Evolutionary conservation across 2,888 invertebrate genomes (phyloP), one percentile per base, ranked within the genome.

Genomic region (Oscheius sp.): DNA sequence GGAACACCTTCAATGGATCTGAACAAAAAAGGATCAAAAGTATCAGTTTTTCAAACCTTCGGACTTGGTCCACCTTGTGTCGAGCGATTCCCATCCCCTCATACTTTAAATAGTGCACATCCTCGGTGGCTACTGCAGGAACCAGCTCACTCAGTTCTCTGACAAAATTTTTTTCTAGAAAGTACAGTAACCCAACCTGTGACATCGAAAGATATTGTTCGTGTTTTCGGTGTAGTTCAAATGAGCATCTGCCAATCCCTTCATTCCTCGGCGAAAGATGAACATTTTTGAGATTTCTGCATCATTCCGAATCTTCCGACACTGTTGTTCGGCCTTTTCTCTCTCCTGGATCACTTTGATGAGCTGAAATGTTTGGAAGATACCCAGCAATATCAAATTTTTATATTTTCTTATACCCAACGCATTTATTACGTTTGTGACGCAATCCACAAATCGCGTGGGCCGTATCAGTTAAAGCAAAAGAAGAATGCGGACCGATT

Each of bases 91-190:
- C 55, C 63, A 62, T 72, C 13, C 72, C 72, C 51, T 72, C 72
- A n/a, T 72, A 72, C 35, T 63, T 72, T 35, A 72, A 29, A 51
- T 29, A 50, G 37, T 62, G 63, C 13, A 72, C 72, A 37, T 72
- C 72, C 50, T 72, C 72, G 13, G 62, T 60, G 10, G 72, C 72
- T 10, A 72, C 53, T 1, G 72, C 72, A 21, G 72, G 72, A 9
- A 72, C 72, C 11, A 72, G 48, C 29, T 72, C 72, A 53, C 60
- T 72, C 37, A 72, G 21, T 53, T 72, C 72, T 53, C 72, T 72
- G 35, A 4, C 47, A 50, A 13, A 13, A 32, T 3, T 2, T n/a
- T 33, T 21, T 7, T 71, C 2, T 29, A 0, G 9, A 47, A 21
- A 10, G 3, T 13, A 59, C 10, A 5, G 32, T 29, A 32, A 9